Evolutionary conservation across 2,113 vertebrate species (phyloP).

Genomic region (Corythornis madagascariensis): DNA sequence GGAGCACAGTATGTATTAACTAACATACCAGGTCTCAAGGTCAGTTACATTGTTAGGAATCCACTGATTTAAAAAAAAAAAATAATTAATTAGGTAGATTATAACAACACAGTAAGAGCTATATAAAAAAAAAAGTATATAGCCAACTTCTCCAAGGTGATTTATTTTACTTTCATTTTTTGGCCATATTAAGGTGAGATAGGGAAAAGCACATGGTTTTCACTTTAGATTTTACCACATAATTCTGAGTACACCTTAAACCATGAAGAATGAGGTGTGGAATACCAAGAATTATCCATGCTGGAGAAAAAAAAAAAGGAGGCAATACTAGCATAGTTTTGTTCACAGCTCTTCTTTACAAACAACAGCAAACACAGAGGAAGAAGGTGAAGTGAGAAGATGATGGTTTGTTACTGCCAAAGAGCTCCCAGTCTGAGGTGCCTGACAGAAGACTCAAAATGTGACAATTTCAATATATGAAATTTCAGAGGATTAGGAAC

Average conservation of each 20-base stretch:
- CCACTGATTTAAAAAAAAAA: not conserved
- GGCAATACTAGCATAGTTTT: not conserved
- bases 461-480: constrained; percentile 39
- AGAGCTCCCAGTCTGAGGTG: not conserved
- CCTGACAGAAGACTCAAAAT: not conserved
- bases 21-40: not conserved
- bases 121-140: not conserved
- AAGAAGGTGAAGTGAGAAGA: not conserved
- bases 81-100: not conserved
- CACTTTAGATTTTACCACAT: constrained; percentile 14
- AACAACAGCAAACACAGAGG: not conserved
- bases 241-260: constrained; percentile 24
- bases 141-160: not conserved
- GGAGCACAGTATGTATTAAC: not conserved
- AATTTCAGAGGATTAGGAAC: constrained; percentile 13
- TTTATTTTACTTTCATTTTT: not conserved
- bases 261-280: not conserved
- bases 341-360: not conserved
- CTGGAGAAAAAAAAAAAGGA: not conserved
- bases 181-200: not conserved
- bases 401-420: not conserved
- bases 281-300: constrained; percentile 42
- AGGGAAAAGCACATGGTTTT: not conserved
- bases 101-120: not conserved
- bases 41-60: not conserved